These are phyloP conservation scores for Muraenolepis orangiensis DNA, from an alignment of 2,797 vertebrate genomes.

Conservation along the genomic window DNA sequence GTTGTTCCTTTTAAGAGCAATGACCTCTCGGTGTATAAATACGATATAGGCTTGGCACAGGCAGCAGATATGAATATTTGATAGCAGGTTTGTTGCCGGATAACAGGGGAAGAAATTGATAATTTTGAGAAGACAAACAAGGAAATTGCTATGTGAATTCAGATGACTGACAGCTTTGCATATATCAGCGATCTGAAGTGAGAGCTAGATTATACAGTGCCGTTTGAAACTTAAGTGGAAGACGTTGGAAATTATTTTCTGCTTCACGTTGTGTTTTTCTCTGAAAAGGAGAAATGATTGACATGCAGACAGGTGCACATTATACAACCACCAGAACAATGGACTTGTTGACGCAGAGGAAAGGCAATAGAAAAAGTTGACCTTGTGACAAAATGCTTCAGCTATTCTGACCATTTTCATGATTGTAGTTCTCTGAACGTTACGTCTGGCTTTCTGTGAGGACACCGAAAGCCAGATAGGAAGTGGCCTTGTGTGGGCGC, in stretches of 20 bases:
- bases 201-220: conserved; percentile 38
- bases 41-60: conserved; percentile 24
- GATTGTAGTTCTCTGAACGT: conserved; percentile 21
- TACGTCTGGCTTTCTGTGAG: too few species aligned
- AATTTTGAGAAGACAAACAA: conserved; percentile 43
- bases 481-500: too few species aligned
- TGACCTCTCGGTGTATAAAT: conserved; percentile 37
- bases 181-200: conserved; percentile 32
- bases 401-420: conserved; percentile 51
- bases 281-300: conserved; percentile 25
- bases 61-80: conserved; percentile 41
- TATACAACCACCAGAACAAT: conserved; percentile 44
- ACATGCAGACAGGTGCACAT: conserved; percentile 48
- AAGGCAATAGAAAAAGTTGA: conserved; percentile 31
- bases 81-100: conserved; percentile 36
- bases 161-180: conserved; percentile 35
- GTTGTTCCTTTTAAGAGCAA: conserved; percentile 17
- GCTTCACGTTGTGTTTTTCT: conserved; percentile 41
- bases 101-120: conserved; percentile 37
- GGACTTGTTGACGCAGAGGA: conserved; percentile 30
- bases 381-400: conserved; percentile 47
- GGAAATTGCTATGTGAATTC: conserved; percentile 44
- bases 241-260: conserved; percentile 37
- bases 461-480: too few species aligned
- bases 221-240: conserved; percentile 31